Evolutionary conservation across 1,140 invertebrate genomes (phyloP).

Genomic region (Oncopeltus fasciatus): DNA sequence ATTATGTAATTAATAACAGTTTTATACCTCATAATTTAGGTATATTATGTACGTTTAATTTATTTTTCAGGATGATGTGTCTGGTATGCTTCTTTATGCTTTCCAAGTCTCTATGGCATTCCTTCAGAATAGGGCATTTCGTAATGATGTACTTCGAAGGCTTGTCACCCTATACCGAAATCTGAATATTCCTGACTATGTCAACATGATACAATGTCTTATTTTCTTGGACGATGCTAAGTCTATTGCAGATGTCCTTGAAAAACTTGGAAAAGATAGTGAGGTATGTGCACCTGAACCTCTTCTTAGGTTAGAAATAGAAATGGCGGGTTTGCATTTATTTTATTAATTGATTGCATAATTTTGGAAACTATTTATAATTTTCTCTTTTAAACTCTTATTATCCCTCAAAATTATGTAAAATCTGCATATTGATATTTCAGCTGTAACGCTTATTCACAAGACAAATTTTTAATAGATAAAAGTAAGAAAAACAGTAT

Average conservation of each 20-base stretch:
- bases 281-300: conserved; percentile 41
- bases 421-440: too few relatives aligned
- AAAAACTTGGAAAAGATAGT: conserved; percentile 66
- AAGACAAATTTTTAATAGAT: too few relatives aligned
- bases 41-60: too few relatives aligned
- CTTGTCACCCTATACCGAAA: conserved; percentile 81
- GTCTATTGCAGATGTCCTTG: conserved; percentile 78
- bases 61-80: conserved; percentile 57
- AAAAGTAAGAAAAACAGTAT: too few relatives aligned
- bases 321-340: too few relatives aligned
- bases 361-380: too few relatives aligned
- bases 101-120: conserved; percentile 92
- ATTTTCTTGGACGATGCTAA: conserved; percentile 90
- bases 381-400: too few relatives aligned
- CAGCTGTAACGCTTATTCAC: too few relatives aligned
- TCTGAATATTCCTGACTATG: conserved; percentile 78
- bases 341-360: too few relatives aligned
- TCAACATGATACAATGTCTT: conserved; percentile 91
- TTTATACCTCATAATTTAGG: not conserved
- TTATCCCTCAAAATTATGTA: too few relatives aligned
- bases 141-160: conserved; percentile 73
- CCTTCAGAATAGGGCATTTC: conserved; percentile 82
- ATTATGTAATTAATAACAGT: not conserved
- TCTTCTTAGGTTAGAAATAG: too few relatives aligned
- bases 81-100: conserved; percentile 83